phyloP scores from a whole-genome alignment of 2,797 vertebrate species.

The Fistularia tabacaria region DNA sequence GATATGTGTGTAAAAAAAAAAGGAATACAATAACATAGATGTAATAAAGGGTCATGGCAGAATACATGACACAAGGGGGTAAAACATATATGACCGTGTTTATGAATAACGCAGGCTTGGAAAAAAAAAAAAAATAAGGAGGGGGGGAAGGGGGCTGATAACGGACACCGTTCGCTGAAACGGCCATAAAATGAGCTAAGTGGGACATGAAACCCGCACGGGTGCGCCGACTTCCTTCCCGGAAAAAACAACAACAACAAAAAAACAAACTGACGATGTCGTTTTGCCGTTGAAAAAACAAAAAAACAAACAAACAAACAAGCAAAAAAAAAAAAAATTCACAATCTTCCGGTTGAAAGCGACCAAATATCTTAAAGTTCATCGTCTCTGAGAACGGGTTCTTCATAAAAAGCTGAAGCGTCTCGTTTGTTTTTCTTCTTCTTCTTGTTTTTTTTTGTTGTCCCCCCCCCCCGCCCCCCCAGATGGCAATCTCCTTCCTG shows the following conservation, averaged over 20 bases:
- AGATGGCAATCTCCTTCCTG: conserved; percentile 77
- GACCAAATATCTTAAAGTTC: conserved; percentile 56
- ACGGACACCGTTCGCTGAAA: conserved; percentile 79
- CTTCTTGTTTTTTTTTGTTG: no score
- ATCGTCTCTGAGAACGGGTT: conserved; percentile 68
- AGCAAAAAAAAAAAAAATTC: conserved; percentile 51
- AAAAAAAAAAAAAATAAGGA: conserved; percentile 22
- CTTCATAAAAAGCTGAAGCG: conserved; percentile 69
- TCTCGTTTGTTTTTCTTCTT: conserved; percentile 43
- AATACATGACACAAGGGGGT: conserved; percentile 69
- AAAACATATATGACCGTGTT: conserved; percentile 59
- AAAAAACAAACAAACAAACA: not conserved
- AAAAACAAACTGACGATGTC: conserved; percentile 79
- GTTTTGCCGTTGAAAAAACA: conserved; percentile 59
- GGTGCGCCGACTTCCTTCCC: no score
- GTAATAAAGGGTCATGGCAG: conserved; percentile 74
- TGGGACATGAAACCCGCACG: conserved; percentile 85
- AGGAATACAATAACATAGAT: conserved; percentile 74
- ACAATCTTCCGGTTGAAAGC: conserved; percentile 69
- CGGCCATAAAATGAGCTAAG: conserved; percentile 81
- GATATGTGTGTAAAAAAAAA: conserved; percentile 76
- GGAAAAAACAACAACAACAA: conserved; percentile 74
- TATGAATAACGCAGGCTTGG: conserved; percentile 70
- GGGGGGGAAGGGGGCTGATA: conserved; percentile 51
- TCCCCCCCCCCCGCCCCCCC: conserved; percentile 19